Percentiles rank a stretch among this genome's conserved stretches.
phyloP scores from a whole-genome alignment of 2,113 vertebrate species.

The Pogona vitticeps region DNA sequence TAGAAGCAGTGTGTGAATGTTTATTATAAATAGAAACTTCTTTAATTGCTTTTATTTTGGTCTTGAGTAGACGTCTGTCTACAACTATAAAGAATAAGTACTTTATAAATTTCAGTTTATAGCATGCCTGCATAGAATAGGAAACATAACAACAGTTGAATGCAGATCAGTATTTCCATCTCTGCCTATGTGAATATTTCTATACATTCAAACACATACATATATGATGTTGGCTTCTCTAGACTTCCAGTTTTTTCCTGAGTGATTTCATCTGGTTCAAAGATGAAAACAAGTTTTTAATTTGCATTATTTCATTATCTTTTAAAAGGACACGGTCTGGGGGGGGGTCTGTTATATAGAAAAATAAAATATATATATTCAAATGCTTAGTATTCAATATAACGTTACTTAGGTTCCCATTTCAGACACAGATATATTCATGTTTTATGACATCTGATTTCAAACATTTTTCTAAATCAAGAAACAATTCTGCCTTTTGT shows the following conservation, averaged over 20 bases:
- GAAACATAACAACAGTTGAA: not conserved
- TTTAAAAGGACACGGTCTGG: conserved; percentile 33
- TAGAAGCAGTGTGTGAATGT: not conserved
- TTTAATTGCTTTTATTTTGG: conserved; percentile 24
- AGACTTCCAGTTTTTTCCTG: conserved; percentile 5
- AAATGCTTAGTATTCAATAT: not conserved
- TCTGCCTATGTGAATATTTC: conserved; percentile 19
- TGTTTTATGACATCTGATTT: conserved; percentile 1
- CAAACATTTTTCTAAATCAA: conserved; percentile 35
- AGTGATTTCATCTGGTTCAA: conserved; percentile 24
- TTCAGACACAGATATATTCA: conserved; percentile 1
- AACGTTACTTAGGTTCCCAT: conserved; percentile 24
- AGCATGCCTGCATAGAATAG: not conserved
- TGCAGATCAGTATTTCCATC: not conserved
- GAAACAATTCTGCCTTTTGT: conserved; percentile 39
- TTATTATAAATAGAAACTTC: not conserved
- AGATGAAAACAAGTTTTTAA: conserved; percentile 26
- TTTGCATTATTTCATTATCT: conserved; percentile 38
- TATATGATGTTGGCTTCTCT: conserved; percentile 24
- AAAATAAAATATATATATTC: conserved; percentile 10
- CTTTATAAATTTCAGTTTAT: conserved; percentile 6
- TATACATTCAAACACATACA: conserved; percentile 1
- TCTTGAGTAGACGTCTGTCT: not conserved
- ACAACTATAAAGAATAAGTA: not conserved
- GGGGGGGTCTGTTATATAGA: conserved; percentile 33